Evolutionary conservation across 64 coral and sea anemone genomes (phyloP), one percentile per base, ranked within the genome.

Genomic region (Trachythela sp.): DNA sequence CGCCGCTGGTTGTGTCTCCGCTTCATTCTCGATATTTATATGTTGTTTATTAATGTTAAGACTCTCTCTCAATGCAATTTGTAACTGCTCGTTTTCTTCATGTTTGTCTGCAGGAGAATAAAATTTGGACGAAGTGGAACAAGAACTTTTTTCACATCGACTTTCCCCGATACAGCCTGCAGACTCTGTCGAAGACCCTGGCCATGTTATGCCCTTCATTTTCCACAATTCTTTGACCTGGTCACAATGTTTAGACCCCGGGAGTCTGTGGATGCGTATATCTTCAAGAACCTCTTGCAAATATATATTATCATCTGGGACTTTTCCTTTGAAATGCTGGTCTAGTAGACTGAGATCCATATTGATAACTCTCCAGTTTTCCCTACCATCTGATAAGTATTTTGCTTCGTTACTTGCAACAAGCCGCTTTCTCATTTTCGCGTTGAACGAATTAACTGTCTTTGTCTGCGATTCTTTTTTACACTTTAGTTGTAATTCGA

Each of bases 321-420:
- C 85, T 86, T 86, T 86, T 49, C 85, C 85, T 50, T 86, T 86
- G 50, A 54, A 86, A 86, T 86, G 85, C 50, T 86, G 85, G 22
- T 86, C 85, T 86, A 86, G 1, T 50, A 86, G 49, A 54, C 8
- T 86, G 22, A 86, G 85, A 54, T 86, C 45, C 30, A 54, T 86
- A 45, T 86, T 86, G n/a, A 54, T 36, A 31, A 54, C 45, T 86
- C 85, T 50, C 49, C 85, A 86, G 50, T 86, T 86, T 54, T 86
- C 85, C 15, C 48, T 86, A 4, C 85, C 85, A 86, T 86, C 29
- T 15, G 85, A 54, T 42, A 86, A 54, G 50, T 56, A 86, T 54
- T 86, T 86, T 54, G 26, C 85, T 36, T 26, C 9, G 85, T 86
- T 51, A 86, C 85, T 86, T 35, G 48, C 48, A 9, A 86, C 50